Conservation (phyloP, 2,888 invertebrate genomes). For the Agrotis puta region DNA sequence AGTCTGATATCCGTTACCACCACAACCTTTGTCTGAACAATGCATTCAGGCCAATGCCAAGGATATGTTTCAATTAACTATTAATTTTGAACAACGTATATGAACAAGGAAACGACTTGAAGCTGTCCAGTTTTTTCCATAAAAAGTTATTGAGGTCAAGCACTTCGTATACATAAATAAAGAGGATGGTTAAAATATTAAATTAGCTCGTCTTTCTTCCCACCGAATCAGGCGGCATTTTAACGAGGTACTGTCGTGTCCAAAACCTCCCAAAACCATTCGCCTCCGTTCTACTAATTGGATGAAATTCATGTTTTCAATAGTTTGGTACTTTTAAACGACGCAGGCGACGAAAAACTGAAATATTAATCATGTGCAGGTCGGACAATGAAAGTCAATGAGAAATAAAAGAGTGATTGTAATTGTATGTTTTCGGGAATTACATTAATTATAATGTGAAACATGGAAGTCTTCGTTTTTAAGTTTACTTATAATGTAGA, state of each 20-base stretch:
- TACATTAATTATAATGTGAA: neutral
- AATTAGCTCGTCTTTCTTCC: conserved; percentile 82
- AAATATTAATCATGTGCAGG: conserved; percentile 34
- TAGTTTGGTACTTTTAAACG: conserved; percentile 41
- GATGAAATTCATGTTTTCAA: conserved; percentile 73
- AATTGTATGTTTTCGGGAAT: conserved; percentile 4
- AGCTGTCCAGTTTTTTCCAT: conserved; percentile 67
- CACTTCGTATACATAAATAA: conserved; percentile 79
- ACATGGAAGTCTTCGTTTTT: neutral
- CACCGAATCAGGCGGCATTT: conserved; percentile 81
- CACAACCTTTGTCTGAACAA: neutral
- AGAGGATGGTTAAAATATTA: conserved; percentile 83
- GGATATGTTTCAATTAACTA: conserved; percentile 1
- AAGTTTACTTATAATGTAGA: neutral
- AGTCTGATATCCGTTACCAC: neutral
- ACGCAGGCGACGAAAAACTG: conserved; percentile 28
- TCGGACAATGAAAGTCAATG: neutral
- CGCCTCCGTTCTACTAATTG: conserved; percentile 81
- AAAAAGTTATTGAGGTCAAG: conserved; percentile 81
- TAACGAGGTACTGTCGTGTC: conserved; percentile 82
- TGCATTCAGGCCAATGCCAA: neutral
- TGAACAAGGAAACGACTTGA: conserved; percentile 56
- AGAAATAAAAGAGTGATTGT: conserved; percentile 6
- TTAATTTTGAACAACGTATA: conserved; percentile 54
- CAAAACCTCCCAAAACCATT: conserved; percentile 72